These are phyloP conservation scores for Myanophis thanlyinensis DNA, from an alignment of 2,113 vertebrate genomes.

Conservation along the genomic window DNA sequence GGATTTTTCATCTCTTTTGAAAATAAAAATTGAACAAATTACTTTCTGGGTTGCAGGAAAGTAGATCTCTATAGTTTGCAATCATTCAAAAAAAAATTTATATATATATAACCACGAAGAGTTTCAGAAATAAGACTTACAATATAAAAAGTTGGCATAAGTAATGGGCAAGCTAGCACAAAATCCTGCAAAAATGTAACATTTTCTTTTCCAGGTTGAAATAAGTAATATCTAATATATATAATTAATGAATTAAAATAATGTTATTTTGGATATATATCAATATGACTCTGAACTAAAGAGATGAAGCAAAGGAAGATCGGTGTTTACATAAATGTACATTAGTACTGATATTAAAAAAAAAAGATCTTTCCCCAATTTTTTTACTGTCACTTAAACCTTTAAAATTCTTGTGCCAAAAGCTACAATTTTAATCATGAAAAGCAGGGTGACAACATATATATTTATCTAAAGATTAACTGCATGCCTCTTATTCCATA, in stretches of 20 bases:
- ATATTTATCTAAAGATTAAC: constrained; percentile 44
- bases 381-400: constrained; percentile 58
- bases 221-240: too few species aligned
- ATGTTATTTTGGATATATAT: constrained; percentile 45
- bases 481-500: constrained; percentile 40
- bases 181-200: constrained; percentile 35
- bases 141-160: constrained; percentile 70
- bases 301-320: constrained; percentile 55
- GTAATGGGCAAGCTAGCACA: constrained; percentile 61
- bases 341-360: constrained; percentile 38
- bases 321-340: constrained; percentile 25
- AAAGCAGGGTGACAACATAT: constrained; percentile 68
- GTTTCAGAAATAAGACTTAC: constrained; percentile 55
- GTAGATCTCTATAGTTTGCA: constrained; percentile 53
- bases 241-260: background rate
- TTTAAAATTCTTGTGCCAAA: constrained; percentile 75
- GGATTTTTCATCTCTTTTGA: constrained; percentile 81
- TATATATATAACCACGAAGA: too few species aligned
- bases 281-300: constrained; percentile 45
- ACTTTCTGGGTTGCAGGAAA: constrained; percentile 67
- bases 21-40: constrained; percentile 84
- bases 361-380: constrained; percentile 34
- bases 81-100: too few species aligned
- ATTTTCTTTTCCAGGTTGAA: constrained; percentile 36
- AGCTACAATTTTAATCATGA: constrained; percentile 66